Evolutionary conservation across 2,113 vertebrate genomes (phyloP).

Genomic region (Otus sunia): DNA sequence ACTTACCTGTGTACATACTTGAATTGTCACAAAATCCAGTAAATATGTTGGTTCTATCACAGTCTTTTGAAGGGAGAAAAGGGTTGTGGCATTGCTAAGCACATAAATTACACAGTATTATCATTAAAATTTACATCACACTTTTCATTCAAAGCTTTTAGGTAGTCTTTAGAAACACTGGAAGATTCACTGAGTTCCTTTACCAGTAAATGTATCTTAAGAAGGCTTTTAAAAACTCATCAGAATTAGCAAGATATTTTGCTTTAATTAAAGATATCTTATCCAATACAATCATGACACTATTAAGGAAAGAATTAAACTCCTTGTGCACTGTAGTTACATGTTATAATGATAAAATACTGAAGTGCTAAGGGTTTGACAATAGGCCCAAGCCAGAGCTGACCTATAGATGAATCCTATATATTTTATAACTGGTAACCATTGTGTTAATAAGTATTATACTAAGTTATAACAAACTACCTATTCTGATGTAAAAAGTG

Average conservation of each 20-base stretch:
- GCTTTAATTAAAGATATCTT: neutral
- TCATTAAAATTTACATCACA: neutral
- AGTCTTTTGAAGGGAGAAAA: neutral
- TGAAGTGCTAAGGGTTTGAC: too few species aligned
- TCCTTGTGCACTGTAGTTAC: neutral
- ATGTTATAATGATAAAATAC: neutral
- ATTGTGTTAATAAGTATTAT: too few species aligned
- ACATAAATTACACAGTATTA: neutral
- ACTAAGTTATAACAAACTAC: too few species aligned
- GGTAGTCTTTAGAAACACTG: neutral
- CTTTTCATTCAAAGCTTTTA: neutral
- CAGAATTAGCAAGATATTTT: neutral
- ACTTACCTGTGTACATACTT: rapidly evolving
- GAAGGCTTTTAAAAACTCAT: neutral
- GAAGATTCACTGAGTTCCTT: neutral
- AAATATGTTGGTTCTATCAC: neutral
- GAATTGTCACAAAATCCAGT: neutral
- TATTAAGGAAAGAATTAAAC: neutral
- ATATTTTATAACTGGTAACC: too few species aligned
- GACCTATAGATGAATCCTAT: too few species aligned
- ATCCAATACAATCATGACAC: neutral
- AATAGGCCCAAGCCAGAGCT: too few species aligned
- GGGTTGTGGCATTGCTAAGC: neutral
- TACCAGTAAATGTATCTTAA: neutral
- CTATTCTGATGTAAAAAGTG: too few species aligned